Base-by-base conservation (phyloP, 2,797 vertebrate genomes). In the Cyprinodon diabolis region DNA sequence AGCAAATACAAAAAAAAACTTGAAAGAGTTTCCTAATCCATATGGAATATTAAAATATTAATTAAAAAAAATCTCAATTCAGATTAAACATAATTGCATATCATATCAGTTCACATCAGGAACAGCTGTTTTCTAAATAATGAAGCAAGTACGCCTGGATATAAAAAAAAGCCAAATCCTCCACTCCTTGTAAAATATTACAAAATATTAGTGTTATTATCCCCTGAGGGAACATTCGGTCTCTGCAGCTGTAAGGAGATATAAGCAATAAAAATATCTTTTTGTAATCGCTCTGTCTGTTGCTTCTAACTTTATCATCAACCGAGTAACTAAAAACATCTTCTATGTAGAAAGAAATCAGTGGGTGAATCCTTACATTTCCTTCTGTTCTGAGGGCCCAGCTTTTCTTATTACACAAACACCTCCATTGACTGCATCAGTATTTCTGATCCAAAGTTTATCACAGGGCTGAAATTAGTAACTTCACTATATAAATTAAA, bases 161-260 rank as follows among this genome's bases (percentile, higher is more conserved):
- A 47, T 30, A 25, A 48, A 52, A 57, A 37, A 58, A 4, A 69
- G 43, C 4, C 17, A n/a, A 35, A 49, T 35, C 60, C 67, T 60
- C 10, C 68, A 60, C 71, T 65, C 58, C 10, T 35, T 25, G 69
- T 78, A 56, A 78, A 75, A 81, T 60, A 78, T 85, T 85, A 45
- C n/a, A n/a, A n/a, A n/a, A 75, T 9, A 75, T 77, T 12, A 74
- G 62, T 48, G 35, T 68, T 60, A 77, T 74, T 73, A 56, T 25
- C 35, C 30, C 48, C 30, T 15, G 68, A 67, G 71, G 71, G 17
- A 23, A 6, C 12, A 40, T 47, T 40, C 12, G 30, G 13, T 76
- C 43, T 8, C 0, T 4, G 48, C 12, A 51, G 40, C 70, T 5
- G 40, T 14, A 47, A 66, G 23, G 54, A 65, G 40, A 70, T 47